These are phyloP conservation scores for Ceyx melanurus DNA, from an alignment of 2,113 vertebrate genomes.

Conservation along the genomic window DNA sequence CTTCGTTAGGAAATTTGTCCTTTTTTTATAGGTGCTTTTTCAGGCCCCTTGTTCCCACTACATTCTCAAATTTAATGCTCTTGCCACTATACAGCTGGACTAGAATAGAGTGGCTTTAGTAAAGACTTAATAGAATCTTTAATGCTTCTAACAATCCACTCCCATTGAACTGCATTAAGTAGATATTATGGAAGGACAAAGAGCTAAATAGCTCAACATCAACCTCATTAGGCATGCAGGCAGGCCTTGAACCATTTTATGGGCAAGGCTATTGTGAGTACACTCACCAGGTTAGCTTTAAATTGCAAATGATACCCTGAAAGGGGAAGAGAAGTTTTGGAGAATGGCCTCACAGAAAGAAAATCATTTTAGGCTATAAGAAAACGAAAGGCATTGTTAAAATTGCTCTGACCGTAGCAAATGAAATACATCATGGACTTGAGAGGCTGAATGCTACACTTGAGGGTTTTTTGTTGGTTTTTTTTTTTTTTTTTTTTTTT, in stretches of 20 bases:
- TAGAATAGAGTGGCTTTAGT: constrained; percentile 88
- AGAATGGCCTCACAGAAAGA: constrained; percentile 83
- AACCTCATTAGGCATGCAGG: constrained; percentile 93
- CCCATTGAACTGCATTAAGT: constrained; percentile 98
- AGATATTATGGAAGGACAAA: constrained; percentile 97
- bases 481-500: neutral
- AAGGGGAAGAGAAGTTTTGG: constrained; percentile 80
- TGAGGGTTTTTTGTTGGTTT: constrained; percentile 43
- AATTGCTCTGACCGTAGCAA: constrained; percentile 89
- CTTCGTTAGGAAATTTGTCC: constrained; percentile 62
- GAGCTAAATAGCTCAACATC: constrained; percentile 96
- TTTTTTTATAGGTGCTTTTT: constrained; percentile 74
- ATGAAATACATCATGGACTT: constrained; percentile 91
- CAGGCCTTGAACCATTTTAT: constrained; percentile 86
- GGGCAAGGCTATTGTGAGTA: constrained; percentile 89
- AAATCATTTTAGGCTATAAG: constrained; percentile 90
- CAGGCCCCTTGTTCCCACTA: constrained; percentile 54
- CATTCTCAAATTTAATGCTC: constrained; percentile 79
- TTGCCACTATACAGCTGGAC: constrained; percentile 82
- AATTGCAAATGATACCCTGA: constrained; percentile 98
- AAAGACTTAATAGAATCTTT: constrained; percentile 99
- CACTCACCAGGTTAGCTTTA: constrained; percentile 99
- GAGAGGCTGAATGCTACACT: constrained; percentile 85
- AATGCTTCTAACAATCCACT: constrained; percentile 93
- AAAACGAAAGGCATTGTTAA: constrained; percentile 88